phyloP scores from a whole-genome alignment of 2,888 invertebrate species.

The Pristionchus maxplancki region DNA sequence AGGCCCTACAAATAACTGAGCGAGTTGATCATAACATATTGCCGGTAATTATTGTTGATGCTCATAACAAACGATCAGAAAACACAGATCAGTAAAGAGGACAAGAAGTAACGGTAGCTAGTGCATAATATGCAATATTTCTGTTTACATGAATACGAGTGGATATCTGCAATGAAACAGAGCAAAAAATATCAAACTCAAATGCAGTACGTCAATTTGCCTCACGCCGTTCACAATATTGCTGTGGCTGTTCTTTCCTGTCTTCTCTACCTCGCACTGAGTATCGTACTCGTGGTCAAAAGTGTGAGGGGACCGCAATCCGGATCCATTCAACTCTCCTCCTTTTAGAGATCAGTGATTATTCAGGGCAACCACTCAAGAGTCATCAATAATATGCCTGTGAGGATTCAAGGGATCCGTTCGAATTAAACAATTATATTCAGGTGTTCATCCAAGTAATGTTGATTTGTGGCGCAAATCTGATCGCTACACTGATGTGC shows the following conservation, averaged over 20 bases:
- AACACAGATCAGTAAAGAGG: no score
- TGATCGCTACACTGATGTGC: background rate
- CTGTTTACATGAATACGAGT: no score
- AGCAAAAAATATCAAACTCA: no score
- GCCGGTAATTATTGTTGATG: no score
- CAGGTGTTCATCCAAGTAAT: slow-evolving; percentile 3
- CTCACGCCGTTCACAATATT: background rate
- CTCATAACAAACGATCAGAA: no score
- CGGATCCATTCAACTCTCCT: background rate
- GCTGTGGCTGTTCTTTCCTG: background rate
- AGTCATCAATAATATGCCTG: background rate
- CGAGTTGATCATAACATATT: no score
- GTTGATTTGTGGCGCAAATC: background rate
- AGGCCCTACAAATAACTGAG: no score
- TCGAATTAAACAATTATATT: background rate
- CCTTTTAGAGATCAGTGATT: background rate
- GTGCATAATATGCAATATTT: no score
- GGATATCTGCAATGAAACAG: no score
- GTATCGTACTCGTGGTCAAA: background rate
- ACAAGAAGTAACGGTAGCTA: no score
- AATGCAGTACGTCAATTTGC: background rate
- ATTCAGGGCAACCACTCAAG: no score
- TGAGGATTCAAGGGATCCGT: background rate
- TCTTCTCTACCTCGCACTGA: background rate
- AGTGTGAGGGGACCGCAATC: background rate